These are phyloP conservation scores for Peromyscus attwateri DNA, from an alignment of 2,797 vertebrate genomes.

Conservation along the genomic window DNA sequence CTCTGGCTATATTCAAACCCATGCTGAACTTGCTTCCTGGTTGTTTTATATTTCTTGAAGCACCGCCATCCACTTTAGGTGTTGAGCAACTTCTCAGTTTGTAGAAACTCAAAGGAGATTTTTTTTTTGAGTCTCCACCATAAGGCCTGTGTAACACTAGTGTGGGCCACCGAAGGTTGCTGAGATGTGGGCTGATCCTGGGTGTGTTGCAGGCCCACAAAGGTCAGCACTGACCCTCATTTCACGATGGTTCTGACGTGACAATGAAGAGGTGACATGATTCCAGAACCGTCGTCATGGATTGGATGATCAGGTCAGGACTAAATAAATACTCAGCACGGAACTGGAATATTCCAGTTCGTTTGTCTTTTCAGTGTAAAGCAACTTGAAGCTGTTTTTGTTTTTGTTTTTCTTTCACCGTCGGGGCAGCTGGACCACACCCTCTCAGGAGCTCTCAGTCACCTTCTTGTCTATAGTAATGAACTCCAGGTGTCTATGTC, in stretches of 20 bases:
- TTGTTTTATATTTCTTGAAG: neutral
- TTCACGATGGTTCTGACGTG: accelerated
- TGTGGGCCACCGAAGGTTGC: accelerated
- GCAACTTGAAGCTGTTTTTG: accelerated
- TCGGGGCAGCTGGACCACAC: accelerated
- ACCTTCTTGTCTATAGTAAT: accelerated
- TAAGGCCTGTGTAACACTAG: accelerated
- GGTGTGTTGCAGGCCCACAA: accelerated
- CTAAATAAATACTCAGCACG: accelerated
- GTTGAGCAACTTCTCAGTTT: accelerated
- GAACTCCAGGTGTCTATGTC: accelerated
- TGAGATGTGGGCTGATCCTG: neutral
- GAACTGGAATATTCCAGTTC: too few species aligned
- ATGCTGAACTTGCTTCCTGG: neutral
- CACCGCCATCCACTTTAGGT: accelerated
- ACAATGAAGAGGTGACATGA: neutral
- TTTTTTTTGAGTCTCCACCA: too few species aligned
- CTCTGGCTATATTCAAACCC: neutral
- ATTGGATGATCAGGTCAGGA: neutral
- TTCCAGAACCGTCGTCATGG: neutral
- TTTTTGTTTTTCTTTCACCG: neutral
- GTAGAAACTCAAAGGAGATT: neutral
- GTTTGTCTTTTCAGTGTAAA: neutral
- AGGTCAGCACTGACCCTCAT: too few species aligned
- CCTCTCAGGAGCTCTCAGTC: accelerated